These are phyloP conservation scores for Turritopsis dohrnii DNA, from an alignment of 30 jellyfish, hydroid and myxozoan species.

Conservation along the genomic window DNA sequence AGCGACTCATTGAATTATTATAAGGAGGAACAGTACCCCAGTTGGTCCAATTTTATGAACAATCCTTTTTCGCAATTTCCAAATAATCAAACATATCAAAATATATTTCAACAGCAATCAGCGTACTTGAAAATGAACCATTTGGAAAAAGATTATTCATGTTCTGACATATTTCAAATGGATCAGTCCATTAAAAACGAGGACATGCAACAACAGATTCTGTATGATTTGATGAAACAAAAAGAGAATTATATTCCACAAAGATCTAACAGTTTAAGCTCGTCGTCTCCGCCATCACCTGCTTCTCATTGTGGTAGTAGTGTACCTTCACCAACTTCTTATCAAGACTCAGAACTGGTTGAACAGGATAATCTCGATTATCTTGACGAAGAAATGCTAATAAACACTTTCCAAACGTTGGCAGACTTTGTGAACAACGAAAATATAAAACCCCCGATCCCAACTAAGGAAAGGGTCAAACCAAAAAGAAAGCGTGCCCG, in stretches of 20 bases:
- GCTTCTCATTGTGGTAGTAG: background rate
- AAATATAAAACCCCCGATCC: background rate
- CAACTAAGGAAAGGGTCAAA: background rate
- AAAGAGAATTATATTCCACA: background rate
- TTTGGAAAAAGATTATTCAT: constrained; percentile 9
- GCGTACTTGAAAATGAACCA: background rate
- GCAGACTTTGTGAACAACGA: constrained; percentile 10
- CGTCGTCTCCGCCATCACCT: background rate
- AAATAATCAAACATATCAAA: background rate
- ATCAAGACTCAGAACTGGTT: background rate
- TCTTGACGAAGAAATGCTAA: constrained; percentile 11
- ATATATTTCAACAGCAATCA: background rate
- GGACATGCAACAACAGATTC: background rate
- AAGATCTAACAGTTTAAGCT: background rate
- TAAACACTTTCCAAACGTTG: constrained; percentile 2
- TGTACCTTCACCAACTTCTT: background rate
- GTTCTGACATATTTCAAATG: constrained; percentile 4
- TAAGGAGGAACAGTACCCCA: background rate
- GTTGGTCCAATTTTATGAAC: background rate
- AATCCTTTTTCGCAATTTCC: background rate
- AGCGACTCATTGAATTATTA: background rate
- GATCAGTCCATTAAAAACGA: background rate
- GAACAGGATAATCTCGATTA: background rate
- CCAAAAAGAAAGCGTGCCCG: constrained; percentile 11
- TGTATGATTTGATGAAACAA: constrained; percentile 11